phyloP scores from a whole-genome alignment of 2,888 invertebrate genomes.

The Hypena proboscidalis region DNA sequence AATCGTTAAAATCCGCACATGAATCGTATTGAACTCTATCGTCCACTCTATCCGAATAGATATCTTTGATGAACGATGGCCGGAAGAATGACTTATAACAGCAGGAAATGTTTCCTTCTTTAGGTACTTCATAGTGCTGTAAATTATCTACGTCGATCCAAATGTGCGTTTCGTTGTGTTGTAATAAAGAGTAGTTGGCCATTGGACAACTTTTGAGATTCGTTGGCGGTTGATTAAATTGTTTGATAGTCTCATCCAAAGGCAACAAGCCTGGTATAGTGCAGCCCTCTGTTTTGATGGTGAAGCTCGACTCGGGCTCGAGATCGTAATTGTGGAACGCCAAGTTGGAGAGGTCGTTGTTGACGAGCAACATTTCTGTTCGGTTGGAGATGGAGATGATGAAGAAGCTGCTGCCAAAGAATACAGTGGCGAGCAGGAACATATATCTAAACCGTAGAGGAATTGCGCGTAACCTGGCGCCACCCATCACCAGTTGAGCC shows the following conservation, averaged over 20 bases:
- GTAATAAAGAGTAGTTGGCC: constrained; percentile 79
- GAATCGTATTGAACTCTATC: constrained; percentile 75
- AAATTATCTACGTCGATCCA: constrained; percentile 80
- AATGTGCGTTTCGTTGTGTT: constrained; percentile 85
- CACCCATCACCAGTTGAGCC: constrained; percentile 51
- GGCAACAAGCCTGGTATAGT: constrained; percentile 88
- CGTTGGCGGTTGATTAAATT: constrained; percentile 80
- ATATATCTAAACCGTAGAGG: constrained; percentile 65
- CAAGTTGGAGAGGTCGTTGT: constrained; percentile 51
- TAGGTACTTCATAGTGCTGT: constrained; percentile 76
- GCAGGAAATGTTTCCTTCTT: constrained; percentile 79
- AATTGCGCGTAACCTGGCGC: constrained; percentile 45
- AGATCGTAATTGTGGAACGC: constrained; percentile 45
- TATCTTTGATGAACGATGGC: constrained; percentile 71
- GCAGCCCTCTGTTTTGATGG: constrained; percentile 88
- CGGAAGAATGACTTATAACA: constrained; percentile 87
- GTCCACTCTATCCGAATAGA: constrained; percentile 74
- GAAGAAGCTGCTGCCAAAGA: constrained; percentile 67
- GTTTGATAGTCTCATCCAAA: constrained; percentile 83
- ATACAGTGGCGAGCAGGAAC: constrained; percentile 63
- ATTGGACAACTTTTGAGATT: constrained; percentile 82
- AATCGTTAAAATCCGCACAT: constrained; percentile 79
- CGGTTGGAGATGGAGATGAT: constrained; percentile 65
- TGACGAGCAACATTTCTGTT: constrained; percentile 58
- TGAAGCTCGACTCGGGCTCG: constrained; percentile 63